A percentile compares a stretch with the other conserved stretches of the same genome.
Evolutionary conservation across 2,797 vertebrate species (phyloP).

Genomic region (Galagoides demidoff): DNA sequence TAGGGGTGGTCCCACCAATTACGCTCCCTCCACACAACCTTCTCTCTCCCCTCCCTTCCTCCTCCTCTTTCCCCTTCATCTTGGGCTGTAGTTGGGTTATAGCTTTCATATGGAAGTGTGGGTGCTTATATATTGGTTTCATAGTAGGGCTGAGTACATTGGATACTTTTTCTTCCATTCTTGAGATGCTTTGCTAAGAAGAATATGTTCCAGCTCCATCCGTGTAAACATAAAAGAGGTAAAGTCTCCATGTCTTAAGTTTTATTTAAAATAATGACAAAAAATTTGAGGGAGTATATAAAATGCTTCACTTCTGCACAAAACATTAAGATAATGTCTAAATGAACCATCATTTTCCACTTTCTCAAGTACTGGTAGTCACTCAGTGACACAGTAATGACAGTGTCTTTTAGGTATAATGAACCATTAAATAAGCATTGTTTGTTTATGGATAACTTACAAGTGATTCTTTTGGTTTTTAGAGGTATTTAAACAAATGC

Average conservation of each 20-base stretch:
- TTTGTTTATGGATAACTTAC: slow-evolving; percentile 37
- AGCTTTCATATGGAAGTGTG: no score
- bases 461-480: background rate
- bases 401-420: background rate
- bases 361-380: slow-evolving; percentile 18
- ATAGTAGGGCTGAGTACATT: no score
- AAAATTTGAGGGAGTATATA: background rate
- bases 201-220: no score
- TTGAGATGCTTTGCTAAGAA: no score
- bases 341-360: slow-evolving; percentile 25
- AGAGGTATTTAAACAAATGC: slow-evolving; percentile 47
- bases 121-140: no score
- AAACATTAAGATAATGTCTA: slow-evolving; percentile 26
- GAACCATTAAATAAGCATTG: slow-evolving; percentile 28
- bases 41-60: no score
- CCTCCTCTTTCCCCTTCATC: no score
- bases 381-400: background rate
- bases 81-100: no score
- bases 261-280: slow-evolving; percentile 53
- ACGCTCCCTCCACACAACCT: no score
- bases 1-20: no score
- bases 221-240: no score
- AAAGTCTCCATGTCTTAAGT: background rate
- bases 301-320: slow-evolving; percentile 2
- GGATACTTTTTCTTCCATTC: no score